A percentile compares a stretch with the other conserved stretches of the same genome.
phyloP scores from a whole-genome alignment of 2,888 invertebrate genomes.

The Tricholauxania praeusta region DNA sequence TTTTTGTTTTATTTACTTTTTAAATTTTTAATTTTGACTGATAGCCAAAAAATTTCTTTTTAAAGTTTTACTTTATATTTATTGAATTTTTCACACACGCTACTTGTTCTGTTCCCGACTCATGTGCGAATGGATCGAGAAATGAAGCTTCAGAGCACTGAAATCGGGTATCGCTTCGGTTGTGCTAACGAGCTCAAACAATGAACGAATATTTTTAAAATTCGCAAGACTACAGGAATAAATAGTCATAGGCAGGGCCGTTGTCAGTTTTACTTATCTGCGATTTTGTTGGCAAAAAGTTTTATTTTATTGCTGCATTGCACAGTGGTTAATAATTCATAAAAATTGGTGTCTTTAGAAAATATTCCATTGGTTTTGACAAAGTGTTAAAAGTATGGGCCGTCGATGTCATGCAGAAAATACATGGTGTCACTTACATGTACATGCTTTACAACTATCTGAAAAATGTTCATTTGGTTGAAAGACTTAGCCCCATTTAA shows the following conservation, averaged over 20 bases:
- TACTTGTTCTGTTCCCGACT: conserved; percentile 6
- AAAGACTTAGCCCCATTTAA: no score
- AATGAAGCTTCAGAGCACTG: neutral
- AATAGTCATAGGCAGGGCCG: no score
- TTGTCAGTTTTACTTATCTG: neutral
- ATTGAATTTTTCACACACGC: neutral
- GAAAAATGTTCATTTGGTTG: no score
- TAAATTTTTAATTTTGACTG: neutral
- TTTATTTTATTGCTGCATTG: no score
- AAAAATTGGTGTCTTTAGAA: no score
- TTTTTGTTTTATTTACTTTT: neutral
- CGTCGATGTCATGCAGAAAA: no score
- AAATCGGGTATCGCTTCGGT: neutral
- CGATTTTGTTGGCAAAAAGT: conserved; percentile 1
- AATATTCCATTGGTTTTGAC: no score
- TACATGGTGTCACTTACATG: no score
- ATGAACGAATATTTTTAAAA: neutral
- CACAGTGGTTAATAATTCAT: no score
- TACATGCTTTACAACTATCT: no score
- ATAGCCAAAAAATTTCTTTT: conserved; percentile 9
- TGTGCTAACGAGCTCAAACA: conserved; percentile 5
- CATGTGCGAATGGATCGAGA: neutral
- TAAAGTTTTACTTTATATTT: neutral
- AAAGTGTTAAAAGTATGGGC: no score
- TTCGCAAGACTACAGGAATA: no score